A percentile compares a stretch with the other conserved stretches of the same genome.
Conservation (phyloP, 30 jellyfish, hydroid and myxozoan species). For the Chrysaora quinquecirrha region DNA sequence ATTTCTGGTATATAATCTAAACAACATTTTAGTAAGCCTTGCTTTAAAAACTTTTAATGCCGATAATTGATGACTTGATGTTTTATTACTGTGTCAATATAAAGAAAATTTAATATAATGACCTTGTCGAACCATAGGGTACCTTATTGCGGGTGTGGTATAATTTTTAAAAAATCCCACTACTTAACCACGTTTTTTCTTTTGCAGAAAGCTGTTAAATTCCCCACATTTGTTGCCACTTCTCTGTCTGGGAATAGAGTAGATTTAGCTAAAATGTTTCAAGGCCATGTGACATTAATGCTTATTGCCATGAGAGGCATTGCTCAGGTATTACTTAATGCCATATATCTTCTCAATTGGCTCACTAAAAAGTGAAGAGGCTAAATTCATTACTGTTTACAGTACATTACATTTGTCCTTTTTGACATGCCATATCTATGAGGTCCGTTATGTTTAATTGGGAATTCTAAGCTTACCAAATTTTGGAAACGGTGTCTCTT, state of each 20-base stretch:
- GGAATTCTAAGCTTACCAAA: no score
- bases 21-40: background rate
- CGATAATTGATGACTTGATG: background rate
- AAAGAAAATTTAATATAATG: no score
- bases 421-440: background rate
- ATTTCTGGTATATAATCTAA: background rate
- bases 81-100: background rate
- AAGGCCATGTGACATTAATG: constrained; percentile 28
- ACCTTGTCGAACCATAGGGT: no score
- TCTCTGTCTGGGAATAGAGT: constrained; percentile 36
- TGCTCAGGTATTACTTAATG: constrained; percentile 37
- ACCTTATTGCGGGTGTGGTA: background rate
- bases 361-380: background rate
- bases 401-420: no score
- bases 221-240: constrained; percentile 39
- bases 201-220: constrained; percentile 31
- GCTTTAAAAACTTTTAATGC: background rate
- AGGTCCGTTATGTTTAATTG: background rate
- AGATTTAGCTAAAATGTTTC: constrained; percentile 25
- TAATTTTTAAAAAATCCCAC: background rate
- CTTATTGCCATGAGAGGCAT: constrained; percentile 65
- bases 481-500: no score
- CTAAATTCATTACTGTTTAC: background rate
- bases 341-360: background rate
- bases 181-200: background rate